Conservation (phyloP, 1,140 invertebrate species). For the Gryllus bimaculatus region DNA sequence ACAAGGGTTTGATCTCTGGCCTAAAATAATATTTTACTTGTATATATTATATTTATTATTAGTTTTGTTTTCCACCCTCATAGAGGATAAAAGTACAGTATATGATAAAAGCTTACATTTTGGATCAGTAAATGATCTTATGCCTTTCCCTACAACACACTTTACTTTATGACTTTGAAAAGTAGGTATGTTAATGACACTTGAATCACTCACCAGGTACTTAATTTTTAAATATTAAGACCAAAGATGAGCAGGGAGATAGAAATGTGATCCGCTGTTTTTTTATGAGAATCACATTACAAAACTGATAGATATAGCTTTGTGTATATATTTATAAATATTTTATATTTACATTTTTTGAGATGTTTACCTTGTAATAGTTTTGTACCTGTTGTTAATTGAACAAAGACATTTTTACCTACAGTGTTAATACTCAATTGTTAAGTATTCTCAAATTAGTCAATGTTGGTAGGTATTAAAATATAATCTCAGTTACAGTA, state of each 20-base stretch:
- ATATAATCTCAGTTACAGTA: background rate
- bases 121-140: background rate
- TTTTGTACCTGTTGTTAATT: background rate
- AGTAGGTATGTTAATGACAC: background rate
- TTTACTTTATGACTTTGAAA: background rate
- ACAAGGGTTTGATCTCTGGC: conserved; percentile 30
- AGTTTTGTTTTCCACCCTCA: background rate
- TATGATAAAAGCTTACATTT: background rate
- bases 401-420: background rate
- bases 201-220: too few relatives aligned
- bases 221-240: background rate
- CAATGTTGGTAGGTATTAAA: background rate
- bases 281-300: background rate
- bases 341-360: background rate
- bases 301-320: background rate
- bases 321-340: background rate
- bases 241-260: background rate
- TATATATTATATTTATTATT: background rate
- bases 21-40: conserved; percentile 1
- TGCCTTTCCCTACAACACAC: background rate
- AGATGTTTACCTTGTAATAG: background rate
- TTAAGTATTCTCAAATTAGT: background rate
- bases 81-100: background rate
- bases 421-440: background rate
- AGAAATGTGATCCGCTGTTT: background rate